Conservation (phyloP, 2,888 invertebrate species). For the Salticus scenicus region DNA sequence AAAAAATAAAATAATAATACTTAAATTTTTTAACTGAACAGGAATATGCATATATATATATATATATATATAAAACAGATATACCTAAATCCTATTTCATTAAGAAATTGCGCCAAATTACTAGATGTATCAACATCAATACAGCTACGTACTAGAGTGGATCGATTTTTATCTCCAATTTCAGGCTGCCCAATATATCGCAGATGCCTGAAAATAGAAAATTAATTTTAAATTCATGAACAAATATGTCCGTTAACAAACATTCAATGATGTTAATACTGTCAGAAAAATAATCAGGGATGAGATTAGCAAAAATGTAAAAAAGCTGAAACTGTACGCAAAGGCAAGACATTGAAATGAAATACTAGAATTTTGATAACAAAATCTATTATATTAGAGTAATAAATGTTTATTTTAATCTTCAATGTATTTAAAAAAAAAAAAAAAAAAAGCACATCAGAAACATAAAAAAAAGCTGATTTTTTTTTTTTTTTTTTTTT, state of each 20-base stretch:
- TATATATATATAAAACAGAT: background rate
- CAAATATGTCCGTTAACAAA: background rate
- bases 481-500: no score
- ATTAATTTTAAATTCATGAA: constrained; percentile 8
- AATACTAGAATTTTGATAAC: no score
- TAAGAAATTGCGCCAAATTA: constrained; percentile 92
- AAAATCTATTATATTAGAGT: no score
- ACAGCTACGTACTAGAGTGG: constrained; percentile 92
- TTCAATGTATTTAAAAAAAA: no score
- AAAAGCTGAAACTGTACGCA: no score
- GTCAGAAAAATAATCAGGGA: no score
- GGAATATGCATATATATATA: background rate
- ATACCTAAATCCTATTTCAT: constrained; percentile 84
- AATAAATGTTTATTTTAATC: no score
- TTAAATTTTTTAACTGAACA: background rate
- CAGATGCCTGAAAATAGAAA: constrained; percentile 85
- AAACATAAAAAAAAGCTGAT: no score
- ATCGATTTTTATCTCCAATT: constrained; percentile 88
- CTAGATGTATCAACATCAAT: constrained; percentile 89
- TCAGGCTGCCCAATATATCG: constrained; percentile 94
- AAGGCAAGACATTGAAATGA: no score
- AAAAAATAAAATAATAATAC: background rate
- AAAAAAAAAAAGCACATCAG: no score
- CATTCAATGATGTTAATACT: no score
- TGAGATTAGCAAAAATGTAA: no score